phyloP scores from a whole-genome alignment of 2,113 vertebrate genomes.

The Ranitomeya variabilis region DNA sequence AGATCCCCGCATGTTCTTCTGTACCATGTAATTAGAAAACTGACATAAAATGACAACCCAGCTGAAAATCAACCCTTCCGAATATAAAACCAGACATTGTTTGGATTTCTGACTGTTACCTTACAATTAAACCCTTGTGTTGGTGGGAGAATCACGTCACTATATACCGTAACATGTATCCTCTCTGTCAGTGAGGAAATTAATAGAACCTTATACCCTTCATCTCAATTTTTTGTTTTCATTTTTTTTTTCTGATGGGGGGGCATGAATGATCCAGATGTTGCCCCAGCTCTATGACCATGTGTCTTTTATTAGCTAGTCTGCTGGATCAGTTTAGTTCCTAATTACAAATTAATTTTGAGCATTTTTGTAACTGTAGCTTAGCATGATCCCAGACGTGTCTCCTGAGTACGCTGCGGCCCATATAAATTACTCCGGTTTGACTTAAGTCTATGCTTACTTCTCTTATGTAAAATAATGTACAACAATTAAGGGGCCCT shows the following conservation, averaged over 20 bases:
- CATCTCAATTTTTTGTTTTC: neutral
- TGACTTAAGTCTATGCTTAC: constrained; percentile 59
- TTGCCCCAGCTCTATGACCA: constrained; percentile 53
- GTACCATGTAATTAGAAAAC: constrained; percentile 52
- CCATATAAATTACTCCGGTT: constrained; percentile 59
- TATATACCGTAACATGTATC: neutral
- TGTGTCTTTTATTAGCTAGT: constrained; percentile 51
- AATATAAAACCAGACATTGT: constrained; percentile 45
- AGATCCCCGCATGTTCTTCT: constrained; percentile 30
- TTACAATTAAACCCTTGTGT: constrained; percentile 55
- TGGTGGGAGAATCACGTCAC: constrained; percentile 2
- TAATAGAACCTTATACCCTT: constrained; percentile 35
- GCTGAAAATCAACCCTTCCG: neutral
- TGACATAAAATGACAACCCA: constrained; percentile 45
- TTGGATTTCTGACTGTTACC: constrained; percentile 30
- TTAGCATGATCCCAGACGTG: constrained; percentile 39
- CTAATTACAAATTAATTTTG: constrained; percentile 48
- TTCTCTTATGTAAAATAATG: constrained; percentile 62
- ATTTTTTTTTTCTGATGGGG: constrained; percentile 14
- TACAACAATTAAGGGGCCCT: neutral
- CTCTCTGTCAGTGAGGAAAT: constrained; percentile 2
- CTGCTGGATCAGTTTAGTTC: constrained; percentile 58
- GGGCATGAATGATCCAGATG: constrained; percentile 47
- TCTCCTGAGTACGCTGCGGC: constrained; percentile 44
- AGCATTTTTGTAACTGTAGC: constrained; percentile 39